Percentiles rank a stretch among this genome's conserved stretches.
Conservation (phyloP, 2,113 vertebrate genomes). For the Tachycineta bicolor region DNA sequence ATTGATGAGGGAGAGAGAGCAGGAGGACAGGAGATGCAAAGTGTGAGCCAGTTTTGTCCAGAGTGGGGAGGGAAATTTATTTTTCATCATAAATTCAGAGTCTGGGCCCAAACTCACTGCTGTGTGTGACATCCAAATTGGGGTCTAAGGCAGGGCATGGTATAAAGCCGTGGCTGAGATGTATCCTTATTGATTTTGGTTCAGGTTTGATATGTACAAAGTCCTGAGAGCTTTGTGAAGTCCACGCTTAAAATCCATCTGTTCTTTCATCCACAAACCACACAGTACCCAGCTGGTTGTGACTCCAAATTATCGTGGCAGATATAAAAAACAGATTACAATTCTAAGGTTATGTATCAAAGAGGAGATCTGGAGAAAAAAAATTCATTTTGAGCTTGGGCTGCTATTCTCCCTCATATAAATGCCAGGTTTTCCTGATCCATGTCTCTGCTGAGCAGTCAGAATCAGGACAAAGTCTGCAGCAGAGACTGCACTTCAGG, state of each 20-base stretch:
- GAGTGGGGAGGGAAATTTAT: not conserved
- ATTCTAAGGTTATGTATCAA: not conserved
- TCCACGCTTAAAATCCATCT: not conserved
- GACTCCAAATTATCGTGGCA: not conserved
- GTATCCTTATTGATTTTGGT: not conserved
- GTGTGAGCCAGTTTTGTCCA: not conserved
- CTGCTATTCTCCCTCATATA: not conserved
- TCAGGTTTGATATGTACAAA: not conserved
- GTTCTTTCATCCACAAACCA: not conserved
- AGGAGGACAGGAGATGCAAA: not conserved
- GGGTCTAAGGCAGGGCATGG: not conserved
- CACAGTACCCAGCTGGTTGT: not conserved
- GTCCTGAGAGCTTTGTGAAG: not conserved
- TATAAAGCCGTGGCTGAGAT: not conserved
- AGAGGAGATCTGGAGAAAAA: not conserved
- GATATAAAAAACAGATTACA: not conserved
- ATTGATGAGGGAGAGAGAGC: constrained; percentile 18
- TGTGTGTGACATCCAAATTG: not conserved
- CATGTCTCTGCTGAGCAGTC: not conserved
- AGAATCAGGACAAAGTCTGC: not conserved
- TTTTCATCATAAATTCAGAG: not conserved
- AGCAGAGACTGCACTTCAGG: not conserved
- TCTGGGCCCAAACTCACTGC: not conserved
- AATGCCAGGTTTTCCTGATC: not conserved
- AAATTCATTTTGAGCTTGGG: not conserved